These are phyloP conservation scores for Druon quercuslanigerum DNA, from an alignment of 1,140 invertebrate species.

Conservation along the genomic window DNA sequence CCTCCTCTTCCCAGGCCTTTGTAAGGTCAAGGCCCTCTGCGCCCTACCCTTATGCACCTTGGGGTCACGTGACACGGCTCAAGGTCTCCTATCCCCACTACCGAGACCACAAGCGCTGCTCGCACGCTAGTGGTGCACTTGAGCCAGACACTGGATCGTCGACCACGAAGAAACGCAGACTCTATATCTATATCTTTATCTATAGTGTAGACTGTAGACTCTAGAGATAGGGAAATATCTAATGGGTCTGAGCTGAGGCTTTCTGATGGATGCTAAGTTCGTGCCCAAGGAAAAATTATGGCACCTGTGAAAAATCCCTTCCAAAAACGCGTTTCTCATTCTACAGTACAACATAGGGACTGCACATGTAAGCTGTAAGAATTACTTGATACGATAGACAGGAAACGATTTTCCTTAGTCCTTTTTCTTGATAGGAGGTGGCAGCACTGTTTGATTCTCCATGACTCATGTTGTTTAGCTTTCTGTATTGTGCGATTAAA, in stretches of 20 bases:
- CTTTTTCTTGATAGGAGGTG: neutral
- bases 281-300: neutral
- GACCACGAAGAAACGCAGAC: neutral
- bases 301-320: neutral
- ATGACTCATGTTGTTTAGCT: neutral
- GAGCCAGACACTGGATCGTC: conserved; percentile 29
- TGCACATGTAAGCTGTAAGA: neutral
- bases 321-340: neutral
- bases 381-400: neutral
- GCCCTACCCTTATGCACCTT: conserved; percentile 73
- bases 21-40: conserved; percentile 75
- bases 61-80: conserved; percentile 74
- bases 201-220: neutral
- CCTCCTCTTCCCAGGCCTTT: conserved; percentile 52
- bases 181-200: neutral
- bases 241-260: neutral
- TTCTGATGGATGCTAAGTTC: neutral
- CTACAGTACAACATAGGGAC: neutral
- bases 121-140: conserved; percentile 39
- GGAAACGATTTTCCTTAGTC: neutral
- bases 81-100: conserved; percentile 74
- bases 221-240: neutral
- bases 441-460: neutral
- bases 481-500: neutral
- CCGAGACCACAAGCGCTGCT: conserved; percentile 42